A percentile compares a stretch with the other conserved stretches of the same genome.
These are phyloP conservation scores for Ashinkailepas kermadecensis DNA, from an alignment of 2,888 invertebrate species.

Conservation along the genomic window DNA sequence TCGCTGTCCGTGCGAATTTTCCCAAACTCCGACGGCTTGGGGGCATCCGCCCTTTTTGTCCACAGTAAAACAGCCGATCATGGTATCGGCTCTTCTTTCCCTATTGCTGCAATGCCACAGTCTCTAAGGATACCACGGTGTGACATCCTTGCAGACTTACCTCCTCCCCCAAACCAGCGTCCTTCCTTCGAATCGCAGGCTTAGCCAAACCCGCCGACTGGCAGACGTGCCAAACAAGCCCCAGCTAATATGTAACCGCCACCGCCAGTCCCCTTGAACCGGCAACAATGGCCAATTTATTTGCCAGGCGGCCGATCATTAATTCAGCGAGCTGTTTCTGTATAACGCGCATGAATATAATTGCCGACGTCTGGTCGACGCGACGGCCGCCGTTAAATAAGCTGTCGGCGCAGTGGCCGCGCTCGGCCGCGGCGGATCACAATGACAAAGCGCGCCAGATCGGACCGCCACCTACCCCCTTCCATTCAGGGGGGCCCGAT, in stretches of 20 bases:
- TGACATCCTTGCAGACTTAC: no score
- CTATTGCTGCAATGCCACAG: no score
- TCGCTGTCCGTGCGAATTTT: no score
- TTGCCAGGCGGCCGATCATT: background rate
- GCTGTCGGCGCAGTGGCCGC: background rate
- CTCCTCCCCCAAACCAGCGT: no score
- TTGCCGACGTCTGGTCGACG: background rate
- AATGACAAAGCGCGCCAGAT: background rate
- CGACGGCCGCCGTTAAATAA: background rate
- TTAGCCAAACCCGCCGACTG: background rate
- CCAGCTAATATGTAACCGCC: constrained; percentile 21
- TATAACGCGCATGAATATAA: constrained; percentile 19
- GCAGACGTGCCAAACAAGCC: background rate
- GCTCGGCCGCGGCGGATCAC: background rate
- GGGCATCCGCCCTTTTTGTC: no score
- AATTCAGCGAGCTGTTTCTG: constrained; percentile 19
- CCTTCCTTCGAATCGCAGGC: no score
- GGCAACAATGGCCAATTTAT: constrained; percentile 21
- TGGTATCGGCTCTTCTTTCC: no score
- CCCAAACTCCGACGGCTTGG: no score
- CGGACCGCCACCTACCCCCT: background rate
- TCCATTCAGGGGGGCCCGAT: background rate
- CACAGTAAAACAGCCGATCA: no score
- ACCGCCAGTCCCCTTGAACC: constrained; percentile 10
- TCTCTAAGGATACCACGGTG: no score